A percentile compares a stretch with the other conserved stretches of the same genome.
Evolutionary conservation across 2,113 vertebrate genomes (phyloP).

Genomic region (Microcebus griseorufus): DNA sequence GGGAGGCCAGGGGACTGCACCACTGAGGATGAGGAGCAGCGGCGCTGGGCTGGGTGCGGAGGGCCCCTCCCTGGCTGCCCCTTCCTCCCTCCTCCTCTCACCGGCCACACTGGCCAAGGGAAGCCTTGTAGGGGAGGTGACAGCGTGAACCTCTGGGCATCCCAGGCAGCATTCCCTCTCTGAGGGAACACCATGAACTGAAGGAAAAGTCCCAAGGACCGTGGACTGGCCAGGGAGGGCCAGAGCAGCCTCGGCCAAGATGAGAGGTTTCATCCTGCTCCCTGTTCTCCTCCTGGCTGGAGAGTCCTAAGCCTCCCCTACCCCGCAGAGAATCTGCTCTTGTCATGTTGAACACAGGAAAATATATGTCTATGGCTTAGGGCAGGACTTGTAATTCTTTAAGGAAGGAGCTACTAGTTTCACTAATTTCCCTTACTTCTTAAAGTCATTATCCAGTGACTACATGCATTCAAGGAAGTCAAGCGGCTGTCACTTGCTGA

Average conservation of each 20-base stretch:
- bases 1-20: background rate
- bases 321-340: background rate
- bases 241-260: background rate
- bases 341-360: background rate
- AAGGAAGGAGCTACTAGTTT: background rate
- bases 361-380: fast-evolving
- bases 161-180: background rate
- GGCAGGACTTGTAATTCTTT: background rate
- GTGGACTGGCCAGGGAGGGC: background rate
- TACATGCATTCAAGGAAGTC: background rate
- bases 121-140: background rate
- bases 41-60: fast-evolving
- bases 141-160: background rate
- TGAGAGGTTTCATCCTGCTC: background rate
- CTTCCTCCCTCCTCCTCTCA: background rate
- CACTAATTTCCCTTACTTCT: background rate
- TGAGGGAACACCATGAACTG: background rate
- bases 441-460: background rate
- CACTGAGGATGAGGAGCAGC: background rate
- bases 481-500: conserved; percentile 30
- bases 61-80: background rate
- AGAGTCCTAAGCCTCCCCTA: background rate
- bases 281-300: background rate
- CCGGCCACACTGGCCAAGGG: background rate
- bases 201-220: background rate